Evolutionary conservation across 2,888 invertebrate genomes (phyloP).

Genomic region (Tachina grossa): DNA sequence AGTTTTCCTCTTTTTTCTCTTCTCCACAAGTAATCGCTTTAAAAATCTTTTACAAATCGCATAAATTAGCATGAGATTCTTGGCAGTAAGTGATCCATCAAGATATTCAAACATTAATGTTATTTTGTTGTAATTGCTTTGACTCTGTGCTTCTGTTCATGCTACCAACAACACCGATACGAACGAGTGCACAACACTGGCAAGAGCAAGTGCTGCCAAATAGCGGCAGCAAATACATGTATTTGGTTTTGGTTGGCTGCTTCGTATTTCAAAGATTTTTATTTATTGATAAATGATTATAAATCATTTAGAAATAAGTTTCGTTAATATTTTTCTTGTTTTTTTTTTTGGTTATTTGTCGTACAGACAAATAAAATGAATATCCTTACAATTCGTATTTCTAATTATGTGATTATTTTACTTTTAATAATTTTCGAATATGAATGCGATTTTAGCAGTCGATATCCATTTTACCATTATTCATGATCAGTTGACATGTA

Average conservation of each 20-base stretch:
- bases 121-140: slow-evolving; percentile 65
- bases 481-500: slow-evolving; percentile 70
- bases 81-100: slow-evolving; percentile 64
- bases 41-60: slow-evolving; percentile 42
- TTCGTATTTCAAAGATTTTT: slow-evolving; percentile 49
- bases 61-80: slow-evolving; percentile 45
- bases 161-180: slow-evolving; percentile 7
- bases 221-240: neutral
- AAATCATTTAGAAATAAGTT: slow-evolving; percentile 62
- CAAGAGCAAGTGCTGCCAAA: neutral
- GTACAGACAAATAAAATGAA: neutral
- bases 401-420: slow-evolving; percentile 70
- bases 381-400: slow-evolving; percentile 49
- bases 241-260: slow-evolving; percentile 34
- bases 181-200: neutral
- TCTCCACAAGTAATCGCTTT: neutral
- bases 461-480: slow-evolving; percentile 63
- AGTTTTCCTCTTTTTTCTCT: neutral
- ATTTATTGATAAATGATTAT: slow-evolving; percentile 67
- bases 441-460: slow-evolving; percentile 49
- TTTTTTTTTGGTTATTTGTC: neutral
- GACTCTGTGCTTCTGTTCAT: slow-evolving; percentile 58
- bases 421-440: slow-evolving; percentile 50
- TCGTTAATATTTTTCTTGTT: neutral
- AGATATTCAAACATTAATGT: slow-evolving; percentile 62